Percentiles rank a stretch among this genome's conserved stretches.
phyloP scores from a whole-genome alignment of 2,888 invertebrate genomes.

The Ormyrus nitidulus region DNA sequence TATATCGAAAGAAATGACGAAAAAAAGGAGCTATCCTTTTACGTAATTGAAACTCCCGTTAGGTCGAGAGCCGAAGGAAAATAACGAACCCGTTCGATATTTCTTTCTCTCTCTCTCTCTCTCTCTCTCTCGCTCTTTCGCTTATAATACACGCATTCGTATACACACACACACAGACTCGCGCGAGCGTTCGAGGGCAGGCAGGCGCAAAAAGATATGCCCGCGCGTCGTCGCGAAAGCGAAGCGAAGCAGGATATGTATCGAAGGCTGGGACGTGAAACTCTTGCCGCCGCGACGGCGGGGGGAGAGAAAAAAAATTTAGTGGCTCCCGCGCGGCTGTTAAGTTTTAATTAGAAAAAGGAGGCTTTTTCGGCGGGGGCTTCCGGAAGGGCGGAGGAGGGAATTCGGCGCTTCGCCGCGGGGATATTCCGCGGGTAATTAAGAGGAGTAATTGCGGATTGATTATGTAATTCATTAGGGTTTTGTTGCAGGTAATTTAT shows the following conservation, averaged over 20 bases:
- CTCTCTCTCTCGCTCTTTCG: no score
- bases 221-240: slow-evolving; percentile 10
- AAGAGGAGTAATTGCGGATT: not conserved
- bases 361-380: no score
- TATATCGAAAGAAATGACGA: not conserved
- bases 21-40: slow-evolving; percentile 45
- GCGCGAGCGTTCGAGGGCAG: no score
- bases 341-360: no score
- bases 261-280: not conserved
- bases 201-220: not conserved
- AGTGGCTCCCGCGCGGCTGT: no score
- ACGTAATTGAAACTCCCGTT: slow-evolving; percentile 56
- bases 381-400: no score
- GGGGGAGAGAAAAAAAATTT: no score
- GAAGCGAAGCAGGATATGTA: not conserved
- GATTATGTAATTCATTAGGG: slow-evolving; percentile 38
- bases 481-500: slow-evolving; percentile 28
- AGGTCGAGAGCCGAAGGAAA: slow-evolving; percentile 35
- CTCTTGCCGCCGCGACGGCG: not conserved
- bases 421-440: not conserved
- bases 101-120: not conserved
- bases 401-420: no score
- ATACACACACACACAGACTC: no score
- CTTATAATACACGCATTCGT: no score
- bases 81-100: slow-evolving; percentile 52